Conservation (phyloP, 2,797 vertebrate genomes). For the Sebastes melanostomus region DNA sequence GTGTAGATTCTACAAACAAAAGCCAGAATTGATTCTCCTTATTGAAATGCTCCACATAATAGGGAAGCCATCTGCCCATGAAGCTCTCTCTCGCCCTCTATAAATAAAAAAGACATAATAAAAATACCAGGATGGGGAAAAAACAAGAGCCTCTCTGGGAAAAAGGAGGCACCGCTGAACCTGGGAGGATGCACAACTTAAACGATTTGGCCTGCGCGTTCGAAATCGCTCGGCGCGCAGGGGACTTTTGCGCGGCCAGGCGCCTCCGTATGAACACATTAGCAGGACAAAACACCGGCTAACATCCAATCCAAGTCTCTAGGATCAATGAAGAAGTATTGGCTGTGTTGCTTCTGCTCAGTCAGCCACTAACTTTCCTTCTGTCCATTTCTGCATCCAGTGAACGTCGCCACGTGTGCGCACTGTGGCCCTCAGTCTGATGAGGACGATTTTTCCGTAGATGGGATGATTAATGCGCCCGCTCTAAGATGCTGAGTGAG, state of each 20-base stretch:
- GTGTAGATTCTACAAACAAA: conserved; percentile 63
- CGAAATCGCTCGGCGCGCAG: conserved; percentile 2
- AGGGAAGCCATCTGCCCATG: conserved; percentile 44
- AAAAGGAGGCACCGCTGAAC: conserved; percentile 14
- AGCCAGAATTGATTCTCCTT: conserved; percentile 60
- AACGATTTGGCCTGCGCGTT: conserved; percentile 38
- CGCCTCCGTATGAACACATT: conserved; percentile 59
- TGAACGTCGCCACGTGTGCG: conserved; percentile 56
- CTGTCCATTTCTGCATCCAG: conserved; percentile 62
- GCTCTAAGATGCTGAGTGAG: conserved; percentile 77
- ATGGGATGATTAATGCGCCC: conserved; percentile 80
- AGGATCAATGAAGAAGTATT: conserved; percentile 74
- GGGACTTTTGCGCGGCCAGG: conserved; percentile 35
- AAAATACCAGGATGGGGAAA: neutral
- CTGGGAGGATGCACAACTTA: conserved; percentile 13
- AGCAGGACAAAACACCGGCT: conserved; percentile 51
- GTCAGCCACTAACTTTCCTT: conserved; percentile 76
- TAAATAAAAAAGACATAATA: conserved; percentile 49
- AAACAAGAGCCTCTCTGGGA: conserved; percentile 1
- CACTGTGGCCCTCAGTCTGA: conserved; percentile 55
- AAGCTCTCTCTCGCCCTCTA: conserved; percentile 29
- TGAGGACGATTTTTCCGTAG: conserved; percentile 71
- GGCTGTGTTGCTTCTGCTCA: conserved; percentile 63
- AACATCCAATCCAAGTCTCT: conserved; percentile 55
- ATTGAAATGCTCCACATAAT: conserved; percentile 66